These are phyloP conservation scores for Stegodyphus dumicola DNA, from an alignment of 1,140 invertebrate species.

Conservation along the genomic window DNA sequence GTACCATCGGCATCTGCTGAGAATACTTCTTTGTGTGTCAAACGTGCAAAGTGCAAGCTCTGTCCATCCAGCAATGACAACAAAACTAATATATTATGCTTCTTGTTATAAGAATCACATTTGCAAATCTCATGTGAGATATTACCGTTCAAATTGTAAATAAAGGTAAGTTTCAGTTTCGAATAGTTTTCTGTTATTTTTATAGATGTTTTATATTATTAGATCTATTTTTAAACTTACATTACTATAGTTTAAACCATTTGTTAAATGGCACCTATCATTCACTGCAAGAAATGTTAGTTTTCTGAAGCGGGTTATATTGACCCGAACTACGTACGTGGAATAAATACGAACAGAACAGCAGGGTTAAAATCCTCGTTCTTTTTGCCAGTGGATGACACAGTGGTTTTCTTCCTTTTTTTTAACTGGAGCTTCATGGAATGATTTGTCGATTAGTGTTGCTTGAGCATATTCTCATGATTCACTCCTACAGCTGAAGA, in stretches of 20 bases:
- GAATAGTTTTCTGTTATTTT: constrained; percentile 1
- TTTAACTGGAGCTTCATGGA: too few relatives aligned
- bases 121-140: neutral
- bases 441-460: too few relatives aligned
- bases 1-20: constrained; percentile 17
- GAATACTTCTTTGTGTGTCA: constrained; percentile 18
- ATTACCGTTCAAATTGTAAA: constrained; percentile 63
- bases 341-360: neutral
- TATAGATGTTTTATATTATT: neutral
- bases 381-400: too few relatives aligned
- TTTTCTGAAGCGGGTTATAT: neutral
- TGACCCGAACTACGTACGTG: neutral
- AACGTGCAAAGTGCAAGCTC: neutral
- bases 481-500: too few relatives aligned
- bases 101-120: neutral
- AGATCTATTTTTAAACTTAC: neutral
- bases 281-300: neutral
- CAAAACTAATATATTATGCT: neutral
- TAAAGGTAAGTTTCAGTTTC: constrained; percentile 3
- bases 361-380: neutral
- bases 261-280: neutral
- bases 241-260: neutral
- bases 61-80: constrained; percentile 14
- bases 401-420: too few relatives aligned
- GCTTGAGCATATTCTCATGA: too few relatives aligned